phyloP scores from a whole-genome alignment of 2,797 vertebrate species.

The Lateolabrax maculatus region DNA sequence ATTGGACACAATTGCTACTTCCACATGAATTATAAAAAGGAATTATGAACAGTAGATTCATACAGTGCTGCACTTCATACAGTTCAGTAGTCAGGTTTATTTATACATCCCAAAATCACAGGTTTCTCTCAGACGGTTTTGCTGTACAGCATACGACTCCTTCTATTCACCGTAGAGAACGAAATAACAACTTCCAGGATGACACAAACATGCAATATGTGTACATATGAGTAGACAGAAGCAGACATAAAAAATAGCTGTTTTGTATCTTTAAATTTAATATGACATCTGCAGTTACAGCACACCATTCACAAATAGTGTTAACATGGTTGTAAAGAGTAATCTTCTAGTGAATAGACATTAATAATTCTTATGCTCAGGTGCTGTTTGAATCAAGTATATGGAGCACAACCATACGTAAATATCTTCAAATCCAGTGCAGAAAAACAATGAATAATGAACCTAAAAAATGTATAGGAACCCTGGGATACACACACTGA shows the following conservation, averaged over 20 bases:
- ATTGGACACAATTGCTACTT: conserved; percentile 46
- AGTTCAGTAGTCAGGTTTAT: not conserved
- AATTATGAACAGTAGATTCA: not conserved
- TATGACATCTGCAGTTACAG: not conserved
- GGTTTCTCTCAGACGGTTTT: not conserved
- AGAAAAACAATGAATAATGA: not conserved
- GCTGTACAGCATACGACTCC: not conserved
- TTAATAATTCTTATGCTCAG: not conserved
- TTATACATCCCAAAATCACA: not conserved
- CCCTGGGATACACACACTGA: conserved; percentile 26
- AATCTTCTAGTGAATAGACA: not conserved
- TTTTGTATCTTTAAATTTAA: not conserved
- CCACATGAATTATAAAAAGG: not conserved
- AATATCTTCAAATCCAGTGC: not conserved
- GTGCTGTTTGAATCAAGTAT: not conserved
- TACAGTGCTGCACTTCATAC: not conserved
- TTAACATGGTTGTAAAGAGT: not conserved
- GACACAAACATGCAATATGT: not conserved
- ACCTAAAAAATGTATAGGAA: conserved; percentile 1
- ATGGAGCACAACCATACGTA: not conserved
- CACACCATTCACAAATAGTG: not conserved
- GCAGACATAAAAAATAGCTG: not conserved
- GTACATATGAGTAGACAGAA: not conserved
- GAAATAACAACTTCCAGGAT: not conserved
- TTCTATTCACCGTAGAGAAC: not conserved